Percentiles rank a stretch among this genome's conserved stretches.
phyloP scores from a whole-genome alignment of 2,797 vertebrate genomes.

The Amblyraja radiata region DNA sequence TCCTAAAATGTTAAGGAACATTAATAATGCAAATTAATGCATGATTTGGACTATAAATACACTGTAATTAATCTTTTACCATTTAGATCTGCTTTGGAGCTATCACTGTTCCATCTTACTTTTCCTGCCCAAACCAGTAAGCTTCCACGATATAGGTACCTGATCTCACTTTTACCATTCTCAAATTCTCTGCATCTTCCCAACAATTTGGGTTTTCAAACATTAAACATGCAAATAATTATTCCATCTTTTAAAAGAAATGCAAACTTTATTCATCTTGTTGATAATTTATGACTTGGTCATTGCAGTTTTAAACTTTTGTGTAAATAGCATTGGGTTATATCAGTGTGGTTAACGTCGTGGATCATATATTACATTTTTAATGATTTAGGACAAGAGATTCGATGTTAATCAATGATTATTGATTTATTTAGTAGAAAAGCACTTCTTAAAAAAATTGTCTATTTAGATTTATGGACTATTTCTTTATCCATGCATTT shows the following conservation, averaged over 20 bases:
- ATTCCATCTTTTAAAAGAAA: not conserved
- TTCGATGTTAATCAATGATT: not conserved
- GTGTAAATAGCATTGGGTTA: not conserved
- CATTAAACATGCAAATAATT: not conserved
- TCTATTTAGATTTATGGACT: not conserved
- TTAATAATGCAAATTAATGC: not conserved
- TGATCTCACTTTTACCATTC: too few species aligned
- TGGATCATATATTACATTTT: not conserved
- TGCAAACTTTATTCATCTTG: not conserved
- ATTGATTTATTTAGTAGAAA: not conserved
- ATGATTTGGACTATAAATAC: not conserved
- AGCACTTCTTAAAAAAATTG: not conserved
- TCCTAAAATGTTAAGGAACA: not conserved
- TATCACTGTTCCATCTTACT: not conserved
- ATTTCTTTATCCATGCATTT: not conserved
- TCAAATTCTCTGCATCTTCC: not conserved
- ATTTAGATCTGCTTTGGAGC: constrained; percentile 9
- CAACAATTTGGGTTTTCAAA: not conserved
- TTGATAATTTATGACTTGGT: not conserved
- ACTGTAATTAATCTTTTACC: not conserved
- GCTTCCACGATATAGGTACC: not conserved
- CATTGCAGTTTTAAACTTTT: not conserved
- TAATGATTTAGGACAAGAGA: not conserved
- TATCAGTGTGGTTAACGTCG: not conserved
- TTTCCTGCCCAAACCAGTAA: not conserved